phyloP scores from a whole-genome alignment of 2,888 invertebrate genomes.

The Proisotoma minuta region DNA sequence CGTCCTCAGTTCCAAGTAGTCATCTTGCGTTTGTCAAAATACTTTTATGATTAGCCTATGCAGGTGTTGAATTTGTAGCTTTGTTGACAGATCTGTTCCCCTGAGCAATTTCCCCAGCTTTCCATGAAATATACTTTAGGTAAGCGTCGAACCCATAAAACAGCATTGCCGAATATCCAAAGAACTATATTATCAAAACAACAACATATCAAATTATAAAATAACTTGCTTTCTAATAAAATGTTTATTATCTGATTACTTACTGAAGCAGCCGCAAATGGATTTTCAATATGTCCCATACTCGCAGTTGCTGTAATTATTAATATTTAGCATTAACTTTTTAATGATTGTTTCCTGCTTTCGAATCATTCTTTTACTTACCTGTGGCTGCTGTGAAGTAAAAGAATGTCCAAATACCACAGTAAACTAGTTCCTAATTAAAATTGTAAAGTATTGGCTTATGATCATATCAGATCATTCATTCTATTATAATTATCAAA shows the following conservation, averaged over 20 bases:
- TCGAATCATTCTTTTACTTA: too few relatives aligned
- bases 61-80: slow-evolving; percentile 53
- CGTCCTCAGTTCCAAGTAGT: too few relatives aligned
- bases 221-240: too few relatives aligned
- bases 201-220: background rate
- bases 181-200: slow-evolving; percentile 64
- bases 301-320: slow-evolving; percentile 63
- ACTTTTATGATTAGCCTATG: slow-evolving; percentile 2
- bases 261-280: slow-evolving; percentile 1
- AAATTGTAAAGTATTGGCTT: background rate
- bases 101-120: slow-evolving; percentile 66
- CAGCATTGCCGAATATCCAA: slow-evolving; percentile 75
- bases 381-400: slow-evolving; percentile 73
- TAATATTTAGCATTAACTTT: too few relatives aligned
- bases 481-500: too few relatives aligned
- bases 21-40: background rate
- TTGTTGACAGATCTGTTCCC: slow-evolving; percentile 63
- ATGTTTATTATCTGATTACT: too few relatives aligned
- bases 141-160: slow-evolving; percentile 74
- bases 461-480: too few relatives aligned
- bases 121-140: slow-evolving; percentile 66
- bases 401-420: slow-evolving; percentile 66
- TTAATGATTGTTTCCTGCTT: too few relatives aligned
- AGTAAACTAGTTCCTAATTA: slow-evolving; percentile 66
- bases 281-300: slow-evolving; percentile 48